phyloP scores from a whole-genome alignment of 2,888 invertebrate species.

The Apantesis nais region DNA sequence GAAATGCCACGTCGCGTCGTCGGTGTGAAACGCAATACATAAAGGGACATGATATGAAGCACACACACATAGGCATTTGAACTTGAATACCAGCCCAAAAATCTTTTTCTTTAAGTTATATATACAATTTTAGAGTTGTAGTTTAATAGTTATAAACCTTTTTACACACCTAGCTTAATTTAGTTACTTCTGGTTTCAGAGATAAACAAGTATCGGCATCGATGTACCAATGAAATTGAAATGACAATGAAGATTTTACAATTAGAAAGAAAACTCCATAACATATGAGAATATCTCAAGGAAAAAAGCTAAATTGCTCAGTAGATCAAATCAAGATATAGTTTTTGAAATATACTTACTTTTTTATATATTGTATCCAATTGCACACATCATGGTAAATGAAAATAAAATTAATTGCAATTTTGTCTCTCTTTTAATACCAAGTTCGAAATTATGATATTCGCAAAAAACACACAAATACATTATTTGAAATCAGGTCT shows the following conservation, averaged over 20 bases:
- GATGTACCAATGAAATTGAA: background rate
- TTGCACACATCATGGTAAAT: background rate
- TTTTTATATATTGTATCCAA: background rate
- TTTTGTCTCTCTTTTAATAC: too few relatives aligned
- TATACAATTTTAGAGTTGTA: background rate
- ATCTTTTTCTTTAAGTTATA: background rate
- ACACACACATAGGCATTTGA: background rate
- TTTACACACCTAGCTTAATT: too few relatives aligned
- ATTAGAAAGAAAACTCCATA: background rate
- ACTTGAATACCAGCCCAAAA: background rate
- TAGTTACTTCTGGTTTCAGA: too few relatives aligned
- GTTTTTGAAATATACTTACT: background rate
- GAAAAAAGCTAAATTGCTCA: background rate
- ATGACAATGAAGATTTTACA: background rate
- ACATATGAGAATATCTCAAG: background rate
- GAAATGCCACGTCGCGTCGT: background rate
- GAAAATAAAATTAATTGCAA: too few relatives aligned
- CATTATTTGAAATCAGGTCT: too few relatives aligned
- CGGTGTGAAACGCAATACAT: background rate
- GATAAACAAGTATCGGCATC: too few relatives aligned
- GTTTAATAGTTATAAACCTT: background rate
- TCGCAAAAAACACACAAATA: too few relatives aligned
- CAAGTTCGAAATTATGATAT: too few relatives aligned
- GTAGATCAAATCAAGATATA: background rate
- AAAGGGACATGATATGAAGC: background rate